Base-by-base conservation (phyloP, 2,888 invertebrate genomes). In the Trichogramma dendrolimi region DNA sequence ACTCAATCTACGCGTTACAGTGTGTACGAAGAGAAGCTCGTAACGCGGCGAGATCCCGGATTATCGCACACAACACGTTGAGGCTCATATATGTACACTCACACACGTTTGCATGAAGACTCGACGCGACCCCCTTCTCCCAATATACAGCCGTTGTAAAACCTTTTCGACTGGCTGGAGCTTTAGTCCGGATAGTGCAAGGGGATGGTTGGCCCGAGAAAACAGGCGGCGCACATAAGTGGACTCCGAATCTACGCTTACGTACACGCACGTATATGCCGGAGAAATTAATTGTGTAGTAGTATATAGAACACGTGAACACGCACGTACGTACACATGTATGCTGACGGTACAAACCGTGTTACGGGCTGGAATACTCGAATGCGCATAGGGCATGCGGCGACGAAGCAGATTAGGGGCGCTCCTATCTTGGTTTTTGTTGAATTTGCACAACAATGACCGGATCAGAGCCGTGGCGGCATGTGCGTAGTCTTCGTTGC, bases 371-470 rank as follows among this genome's bases (percentile, higher is more conserved):
- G 8, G 10, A n/a, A 46, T 46, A 46, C 8, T 10, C 46, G n/a
- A 46, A 46, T 27, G 27, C 27, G 27, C 3, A 2, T 27, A 27
- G 2, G 27, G 27, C 27, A 27, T 27, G 27, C 27, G 27, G 27
- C 49, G 11, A 11, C 11, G 51, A 59, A 60, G 46, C 51, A 67
- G 78, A 78, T 78, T 78, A 77, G 75, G 73, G 75, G 72, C 72
- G 39, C 47, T 55, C 46, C 46, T 54, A 53, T 71, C 51, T 63
- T 67, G 72, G 76, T 78, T 78, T 78, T 76, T 74, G 76, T 76
- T 77, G 73, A 73, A 78, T 78, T 78, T 78, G 76, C 78, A 78
- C 78, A 76, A 78, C 78, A 78, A 78, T 78, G 72, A 69, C 60
- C 66, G 75, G 77, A 76, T 77, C 74, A 75, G 70, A 66, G 67